Percentiles rank a stretch among this genome's conserved stretches.
Conservation (phyloP, 2,888 invertebrate genomes). For the Lasioglossum oenotherae region DNA sequence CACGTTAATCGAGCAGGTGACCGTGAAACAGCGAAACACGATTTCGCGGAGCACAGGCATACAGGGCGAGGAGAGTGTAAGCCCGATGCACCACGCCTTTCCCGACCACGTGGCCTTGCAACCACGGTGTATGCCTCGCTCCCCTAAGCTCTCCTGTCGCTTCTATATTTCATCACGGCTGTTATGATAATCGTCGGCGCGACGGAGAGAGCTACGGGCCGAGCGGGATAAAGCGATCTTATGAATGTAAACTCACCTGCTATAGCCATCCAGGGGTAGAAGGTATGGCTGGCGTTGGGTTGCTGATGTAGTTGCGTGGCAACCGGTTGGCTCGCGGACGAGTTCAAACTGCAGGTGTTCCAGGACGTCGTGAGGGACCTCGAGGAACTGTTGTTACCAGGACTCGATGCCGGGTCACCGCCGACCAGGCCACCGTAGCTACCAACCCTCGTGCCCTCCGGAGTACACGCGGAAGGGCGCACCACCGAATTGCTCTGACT, state of each 20-base stretch:
- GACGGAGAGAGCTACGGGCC: constrained; percentile 23
- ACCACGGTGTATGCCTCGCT: constrained; percentile 29
- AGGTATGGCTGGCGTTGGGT: constrained; percentile 95
- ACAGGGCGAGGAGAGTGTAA: constrained; percentile 43
- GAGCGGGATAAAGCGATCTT: constrained; percentile 49
- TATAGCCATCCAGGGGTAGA: constrained; percentile 99
- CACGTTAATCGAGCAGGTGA: constrained; percentile 31
- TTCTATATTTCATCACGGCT: constrained; percentile 78
- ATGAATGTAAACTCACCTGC: constrained; percentile 91
- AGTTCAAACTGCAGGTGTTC: constrained; percentile 94
- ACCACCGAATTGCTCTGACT: constrained; percentile 87
- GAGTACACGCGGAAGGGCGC: constrained; percentile 95
- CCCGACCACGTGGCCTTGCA: constrained; percentile 68
- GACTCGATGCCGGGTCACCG: constrained; percentile 90
- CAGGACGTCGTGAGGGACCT: constrained; percentile 92
- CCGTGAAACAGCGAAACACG: constrained; percentile 41
- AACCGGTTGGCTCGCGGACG: constrained; percentile 91
- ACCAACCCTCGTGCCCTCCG: constrained; percentile 91
- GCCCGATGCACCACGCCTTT: constrained; percentile 67
- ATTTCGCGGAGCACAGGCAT: constrained; percentile 51
- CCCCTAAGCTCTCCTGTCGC: constrained; percentile 65
- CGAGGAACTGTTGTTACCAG: constrained; percentile 87
- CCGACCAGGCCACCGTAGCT: constrained; percentile 92
- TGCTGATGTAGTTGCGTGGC: constrained; percentile 94
- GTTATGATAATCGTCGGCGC: constrained; percentile 78